Conservation (phyloP, 2,113 vertebrate species). For the Empidonax traillii region DNA sequence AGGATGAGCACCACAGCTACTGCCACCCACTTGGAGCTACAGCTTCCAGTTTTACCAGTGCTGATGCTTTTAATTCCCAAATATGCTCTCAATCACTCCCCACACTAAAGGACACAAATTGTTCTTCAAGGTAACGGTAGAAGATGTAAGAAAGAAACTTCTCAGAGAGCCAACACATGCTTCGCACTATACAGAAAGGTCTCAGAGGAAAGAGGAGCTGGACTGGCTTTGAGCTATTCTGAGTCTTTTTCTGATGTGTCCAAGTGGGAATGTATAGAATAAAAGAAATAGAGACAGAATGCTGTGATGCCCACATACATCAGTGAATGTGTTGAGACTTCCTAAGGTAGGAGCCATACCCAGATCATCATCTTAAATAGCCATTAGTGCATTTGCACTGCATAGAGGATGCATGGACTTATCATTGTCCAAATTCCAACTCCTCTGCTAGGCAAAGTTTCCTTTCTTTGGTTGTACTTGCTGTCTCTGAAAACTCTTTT, state of each 20-base stretch:
- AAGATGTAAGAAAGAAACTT: not conserved
- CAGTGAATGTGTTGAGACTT: not conserved
- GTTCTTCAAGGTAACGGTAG: not conserved
- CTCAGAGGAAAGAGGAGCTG: not conserved
- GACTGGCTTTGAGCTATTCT: not conserved
- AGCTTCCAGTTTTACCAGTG: not conserved
- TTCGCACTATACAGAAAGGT: accelerated
- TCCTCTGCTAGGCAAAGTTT: not conserved
- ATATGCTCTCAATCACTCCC: not conserved
- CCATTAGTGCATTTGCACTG: not conserved
- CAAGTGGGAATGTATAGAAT: not conserved
- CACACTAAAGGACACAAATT: not conserved
- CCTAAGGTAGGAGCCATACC: not conserved
- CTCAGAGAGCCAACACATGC: not conserved
- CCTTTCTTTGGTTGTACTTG: not conserved
- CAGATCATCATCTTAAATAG: not conserved
- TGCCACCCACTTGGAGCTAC: not conserved
- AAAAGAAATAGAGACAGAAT: not conserved
- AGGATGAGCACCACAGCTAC: not conserved
- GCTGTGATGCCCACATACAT: not conserved
- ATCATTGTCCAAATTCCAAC: not conserved
- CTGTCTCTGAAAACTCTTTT: slow-evolving; percentile 15
- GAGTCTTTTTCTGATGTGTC: not conserved
- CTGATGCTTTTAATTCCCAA: not conserved
- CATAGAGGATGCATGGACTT: not conserved